These are phyloP conservation scores for Meda fulgida DNA, from an alignment of 2,797 vertebrate genomes.

Conservation along the genomic window DNA sequence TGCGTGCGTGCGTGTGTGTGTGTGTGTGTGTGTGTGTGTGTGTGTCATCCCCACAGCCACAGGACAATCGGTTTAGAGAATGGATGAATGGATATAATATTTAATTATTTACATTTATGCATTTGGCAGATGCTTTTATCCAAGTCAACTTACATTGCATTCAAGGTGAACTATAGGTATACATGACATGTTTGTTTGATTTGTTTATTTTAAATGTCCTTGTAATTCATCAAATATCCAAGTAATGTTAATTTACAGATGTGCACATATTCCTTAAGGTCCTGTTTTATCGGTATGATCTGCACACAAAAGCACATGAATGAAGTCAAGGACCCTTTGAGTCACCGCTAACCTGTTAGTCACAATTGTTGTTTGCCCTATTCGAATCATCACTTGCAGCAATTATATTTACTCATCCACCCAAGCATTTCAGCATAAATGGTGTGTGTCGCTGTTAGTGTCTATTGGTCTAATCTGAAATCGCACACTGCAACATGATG, in stretches of 20 bases:
- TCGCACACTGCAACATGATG: conserved; percentile 50
- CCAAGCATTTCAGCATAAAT: conserved; percentile 6
- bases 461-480: conserved; percentile 37
- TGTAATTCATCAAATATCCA: not conserved
- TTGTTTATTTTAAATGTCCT: not conserved
- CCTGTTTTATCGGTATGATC: too few species aligned
- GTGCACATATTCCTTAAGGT: not conserved
- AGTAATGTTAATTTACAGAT: not conserved
- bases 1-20: too few species aligned
- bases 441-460: not conserved
- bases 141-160: not conserved
- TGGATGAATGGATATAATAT: not conserved
- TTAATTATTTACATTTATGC: not conserved
- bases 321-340: not conserved
- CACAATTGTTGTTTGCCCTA: not conserved
- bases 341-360: not conserved
- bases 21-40: too few species aligned
- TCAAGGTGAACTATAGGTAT: not conserved
- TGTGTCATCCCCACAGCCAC: too few species aligned
- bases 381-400: not conserved
- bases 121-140: not conserved
- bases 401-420: conserved; percentile 16
- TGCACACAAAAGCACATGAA: not conserved
- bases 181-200: not conserved
- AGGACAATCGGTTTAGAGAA: not conserved